Evolutionary conservation across 2,113 vertebrate species (phyloP).

Genomic region (Cynopterus brachyotis): DNA sequence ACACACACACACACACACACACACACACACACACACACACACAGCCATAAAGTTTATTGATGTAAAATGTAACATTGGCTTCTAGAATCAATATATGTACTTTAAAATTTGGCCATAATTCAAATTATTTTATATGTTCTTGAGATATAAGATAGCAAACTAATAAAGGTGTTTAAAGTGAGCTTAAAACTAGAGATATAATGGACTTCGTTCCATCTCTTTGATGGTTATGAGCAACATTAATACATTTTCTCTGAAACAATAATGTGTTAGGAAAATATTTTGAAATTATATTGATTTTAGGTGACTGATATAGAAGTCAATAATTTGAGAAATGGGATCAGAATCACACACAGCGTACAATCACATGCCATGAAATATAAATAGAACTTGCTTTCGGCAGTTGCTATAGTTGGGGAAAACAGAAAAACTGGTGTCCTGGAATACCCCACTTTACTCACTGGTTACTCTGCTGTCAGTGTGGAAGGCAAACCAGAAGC

Average conservation of each 20-base stretch:
- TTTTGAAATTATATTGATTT: slow-evolving; percentile 67
- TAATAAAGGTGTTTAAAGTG: slow-evolving; percentile 40
- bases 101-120: slow-evolving; percentile 42
- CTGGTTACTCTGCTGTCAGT: background rate
- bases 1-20: background rate
- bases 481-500: background rate
- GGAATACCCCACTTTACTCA: background rate
- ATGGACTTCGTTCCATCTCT: slow-evolving; percentile 35
- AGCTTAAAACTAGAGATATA: slow-evolving; percentile 33
- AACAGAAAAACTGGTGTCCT: background rate
- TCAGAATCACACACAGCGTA: background rate
- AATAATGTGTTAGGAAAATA: slow-evolving; percentile 35
- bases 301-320: background rate
- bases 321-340: slow-evolving; percentile 2
- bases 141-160: background rate
- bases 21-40: background rate
- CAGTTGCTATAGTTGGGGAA: background rate
- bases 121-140: slow-evolving; percentile 50
- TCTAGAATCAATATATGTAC: slow-evolving; percentile 23
- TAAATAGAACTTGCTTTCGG: background rate
- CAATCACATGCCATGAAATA: background rate
- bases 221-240: slow-evolving; percentile 13
- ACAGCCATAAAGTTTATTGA: background rate
- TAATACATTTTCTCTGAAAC: slow-evolving; percentile 47
- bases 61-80: background rate